A percentile compares a stretch with the other conserved stretches of the same genome.
These are phyloP conservation scores for Diaperis boleti DNA, from an alignment of 2,888 invertebrate species.

Conservation along the genomic window DNA sequence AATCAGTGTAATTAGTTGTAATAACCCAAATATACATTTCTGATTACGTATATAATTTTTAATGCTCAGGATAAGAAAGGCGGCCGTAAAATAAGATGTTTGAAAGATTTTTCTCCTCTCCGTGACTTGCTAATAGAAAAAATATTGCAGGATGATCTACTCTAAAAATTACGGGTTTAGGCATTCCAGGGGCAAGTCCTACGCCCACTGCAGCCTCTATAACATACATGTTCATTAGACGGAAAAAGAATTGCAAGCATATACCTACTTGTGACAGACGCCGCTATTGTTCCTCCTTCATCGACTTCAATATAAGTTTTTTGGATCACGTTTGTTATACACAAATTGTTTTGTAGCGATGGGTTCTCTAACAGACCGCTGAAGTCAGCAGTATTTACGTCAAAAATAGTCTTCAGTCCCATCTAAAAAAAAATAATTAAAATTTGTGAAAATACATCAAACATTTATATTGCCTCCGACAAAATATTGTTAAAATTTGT, in stretches of 20 bases:
- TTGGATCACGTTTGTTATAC: slow-evolving; percentile 79
- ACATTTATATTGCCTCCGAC: slow-evolving; percentile 69
- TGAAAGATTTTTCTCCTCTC: not conserved
- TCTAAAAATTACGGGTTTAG: slow-evolving; percentile 12
- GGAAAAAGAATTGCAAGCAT: not conserved
- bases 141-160: slow-evolving; percentile 20
- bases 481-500: slow-evolving; percentile 73
- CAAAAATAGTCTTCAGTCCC: slow-evolving; percentile 77
- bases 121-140: slow-evolving; percentile 4
- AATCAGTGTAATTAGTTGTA: slow-evolving; percentile 3
- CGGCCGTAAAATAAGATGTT: slow-evolving; percentile 21
- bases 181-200: slow-evolving; percentile 12
- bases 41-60: slow-evolving; percentile 3
- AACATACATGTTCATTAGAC: not conserved
- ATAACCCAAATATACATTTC: slow-evolving; percentile 10
- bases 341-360: slow-evolving; percentile 63
- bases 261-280: slow-evolving; percentile 80
- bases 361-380: slow-evolving; percentile 69
- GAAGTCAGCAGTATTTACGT: slow-evolving; percentile 70
- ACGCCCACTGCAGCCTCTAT: slow-evolving; percentile 11
- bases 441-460: not conserved
- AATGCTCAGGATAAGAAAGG: slow-evolving; percentile 5
- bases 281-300: slow-evolving; percentile 87
- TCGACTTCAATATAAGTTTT: slow-evolving; percentile 87
- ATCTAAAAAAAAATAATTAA: no score